Base-by-base conservation (phyloP, 2,797 vertebrate genomes). In the Manis javanica region DNA sequence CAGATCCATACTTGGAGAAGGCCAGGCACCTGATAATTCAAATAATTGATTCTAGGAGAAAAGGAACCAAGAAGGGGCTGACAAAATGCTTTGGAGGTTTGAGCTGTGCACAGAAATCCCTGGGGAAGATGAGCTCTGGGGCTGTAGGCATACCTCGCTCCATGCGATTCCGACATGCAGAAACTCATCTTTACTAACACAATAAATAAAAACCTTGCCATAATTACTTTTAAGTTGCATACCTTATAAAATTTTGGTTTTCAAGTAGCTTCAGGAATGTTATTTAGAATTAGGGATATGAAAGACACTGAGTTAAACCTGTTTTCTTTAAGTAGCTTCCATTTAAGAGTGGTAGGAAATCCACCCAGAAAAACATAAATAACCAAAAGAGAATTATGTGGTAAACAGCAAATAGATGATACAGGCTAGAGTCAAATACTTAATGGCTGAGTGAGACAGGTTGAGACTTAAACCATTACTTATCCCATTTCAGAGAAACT, bases 201-300 rank as follows among this genome's bases (percentile, higher is more conserved):
- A 71, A 37, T 72, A 69, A 72, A 31, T 82, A 24, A 63, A 57
- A 0, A 2, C n/a, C 42, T 78, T 53, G 14, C 21, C 31, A 2
- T 91, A 51, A 87, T 94, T 78, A 92, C 39, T 90, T 75, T 53
- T 63, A 82, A 95, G 71, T 81, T 87, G 86, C 37, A 77, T 12
- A 37, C n/a, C 46, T 78, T 78, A 29, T 49, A 74, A n/a, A 59
- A 77, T 83, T n/a, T 81, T 42, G 31, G 69, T 68, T 91, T 92
- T 84, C 55, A n/a, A 86, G 68, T 59, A 49, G 61, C 82, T 78
- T 92, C 55, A 24, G 63, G 59, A 96, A 82, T 68, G n/a, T 91
- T 57, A 69, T 64, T 94, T 86, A 31, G 75, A 68, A 57, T 74
- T 23, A 68, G 49, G 42, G 26, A 49, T 9, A 14, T 39, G 39